Percentiles rank a stretch among this genome's conserved stretches.
Evolutionary conservation across 2,797 vertebrate genomes (phyloP).

Genomic region (Sebastes nivosus): DNA sequence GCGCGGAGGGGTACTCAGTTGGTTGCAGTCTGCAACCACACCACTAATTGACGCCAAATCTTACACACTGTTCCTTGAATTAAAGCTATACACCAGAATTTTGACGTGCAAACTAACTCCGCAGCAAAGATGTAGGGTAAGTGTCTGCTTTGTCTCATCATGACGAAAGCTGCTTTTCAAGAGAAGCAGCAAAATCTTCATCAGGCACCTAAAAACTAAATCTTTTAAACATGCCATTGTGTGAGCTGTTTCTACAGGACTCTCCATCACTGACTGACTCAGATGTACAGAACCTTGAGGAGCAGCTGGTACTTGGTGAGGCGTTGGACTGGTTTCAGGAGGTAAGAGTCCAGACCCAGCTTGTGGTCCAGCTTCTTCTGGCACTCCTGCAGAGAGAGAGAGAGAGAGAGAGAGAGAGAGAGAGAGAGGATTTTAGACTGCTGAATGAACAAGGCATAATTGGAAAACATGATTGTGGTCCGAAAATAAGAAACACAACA

Average conservation of each 20-base stretch:
- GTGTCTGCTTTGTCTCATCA: not conserved
- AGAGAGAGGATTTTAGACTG: not conserved
- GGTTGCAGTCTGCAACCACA: too few relatives aligned
- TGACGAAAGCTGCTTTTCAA: not conserved
- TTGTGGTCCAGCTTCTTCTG: conserved; percentile 95
- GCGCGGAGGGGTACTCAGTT: too few relatives aligned
- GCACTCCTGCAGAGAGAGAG: conserved; percentile 86
- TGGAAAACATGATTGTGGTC: not conserved
- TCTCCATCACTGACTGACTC: not conserved
- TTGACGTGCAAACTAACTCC: not conserved
- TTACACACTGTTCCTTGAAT: not conserved
- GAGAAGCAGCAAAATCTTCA: not conserved
- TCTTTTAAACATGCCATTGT: not conserved
- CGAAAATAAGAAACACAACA: not conserved
- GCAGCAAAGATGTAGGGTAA: not conserved
- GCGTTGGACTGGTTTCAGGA: conserved; percentile 97
- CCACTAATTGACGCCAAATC: too few relatives aligned
- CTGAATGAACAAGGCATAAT: not conserved
- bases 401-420: conserved; percentile 37
- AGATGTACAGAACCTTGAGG: conserved; percentile 86
- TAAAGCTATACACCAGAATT: not conserved
- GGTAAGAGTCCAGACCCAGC: conserved; percentile 94
- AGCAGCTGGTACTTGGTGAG: conserved; percentile 97
- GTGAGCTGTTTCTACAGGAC: not conserved
- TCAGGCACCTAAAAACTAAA: not conserved